Evolutionary conservation across 2,888 invertebrate genomes (phyloP).

Genomic region (Machimus atricapillus): DNA sequence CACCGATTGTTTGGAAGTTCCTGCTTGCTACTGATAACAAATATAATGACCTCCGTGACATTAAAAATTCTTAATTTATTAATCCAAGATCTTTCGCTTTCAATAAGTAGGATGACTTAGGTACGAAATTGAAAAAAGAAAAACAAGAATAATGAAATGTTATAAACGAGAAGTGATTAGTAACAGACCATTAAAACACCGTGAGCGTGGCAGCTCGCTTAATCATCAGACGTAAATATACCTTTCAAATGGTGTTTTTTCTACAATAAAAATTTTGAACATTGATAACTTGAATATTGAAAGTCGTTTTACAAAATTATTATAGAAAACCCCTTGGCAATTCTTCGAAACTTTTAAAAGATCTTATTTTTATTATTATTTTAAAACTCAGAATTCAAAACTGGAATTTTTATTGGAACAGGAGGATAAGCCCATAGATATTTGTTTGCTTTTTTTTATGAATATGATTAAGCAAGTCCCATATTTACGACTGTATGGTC

Average conservation of each 20-base stretch:
- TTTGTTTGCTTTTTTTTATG: neutral
- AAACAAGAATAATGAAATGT: neutral
- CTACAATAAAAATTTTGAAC: neutral
- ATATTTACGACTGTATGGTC: neutral
- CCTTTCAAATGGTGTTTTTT: neutral
- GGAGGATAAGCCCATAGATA: neutral
- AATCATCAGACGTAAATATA: neutral
- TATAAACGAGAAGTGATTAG: neutral
- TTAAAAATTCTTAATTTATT: neutral
- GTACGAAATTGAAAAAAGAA: neutral
- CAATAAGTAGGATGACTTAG: neutral
- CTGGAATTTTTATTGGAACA: neutral
- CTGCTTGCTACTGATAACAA: neutral
- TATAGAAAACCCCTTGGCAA: neutral
- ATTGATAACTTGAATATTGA: neutral
- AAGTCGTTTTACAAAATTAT: neutral
- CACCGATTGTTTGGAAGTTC: neutral
- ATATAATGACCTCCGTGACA: neutral
- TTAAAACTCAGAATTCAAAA: neutral
- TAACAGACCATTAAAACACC: neutral
- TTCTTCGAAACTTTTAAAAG: neutral
- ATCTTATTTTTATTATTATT: neutral
- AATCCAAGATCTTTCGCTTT: neutral
- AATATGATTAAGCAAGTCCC: neutral
- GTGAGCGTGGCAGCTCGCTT: neutral